phyloP scores from a whole-genome alignment of 2,888 invertebrate species.

The Xanthia icteritia region DNA sequence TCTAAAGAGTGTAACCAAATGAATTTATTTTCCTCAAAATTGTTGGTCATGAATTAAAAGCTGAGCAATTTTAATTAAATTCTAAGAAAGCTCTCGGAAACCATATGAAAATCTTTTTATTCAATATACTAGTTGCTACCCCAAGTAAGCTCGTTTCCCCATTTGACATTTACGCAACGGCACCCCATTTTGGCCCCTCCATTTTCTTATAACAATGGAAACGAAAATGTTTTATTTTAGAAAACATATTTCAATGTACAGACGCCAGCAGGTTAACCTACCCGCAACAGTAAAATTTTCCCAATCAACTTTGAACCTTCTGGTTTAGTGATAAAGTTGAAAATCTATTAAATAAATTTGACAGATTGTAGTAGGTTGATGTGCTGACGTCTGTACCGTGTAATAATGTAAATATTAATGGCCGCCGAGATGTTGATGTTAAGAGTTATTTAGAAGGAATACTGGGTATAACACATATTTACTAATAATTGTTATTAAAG shows the following conservation, averaged over 20 bases:
- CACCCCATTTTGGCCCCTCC: slow-evolving; percentile 32
- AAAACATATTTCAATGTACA: slow-evolving; percentile 42
- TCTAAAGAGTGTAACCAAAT: neutral
- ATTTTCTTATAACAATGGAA: slow-evolving; percentile 40
- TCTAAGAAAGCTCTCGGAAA: slow-evolving; percentile 1
- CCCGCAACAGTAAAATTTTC: too few species aligned
- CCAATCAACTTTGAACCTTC: too few species aligned
- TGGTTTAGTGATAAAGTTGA: too few species aligned
- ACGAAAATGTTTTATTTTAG: slow-evolving; percentile 38
- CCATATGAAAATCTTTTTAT: slow-evolving; percentile 29
- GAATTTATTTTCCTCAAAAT: neutral
- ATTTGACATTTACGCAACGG: slow-evolving; percentile 36
- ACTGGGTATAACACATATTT: neutral
- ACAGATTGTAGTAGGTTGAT: too few species aligned
- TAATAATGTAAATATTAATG: slow-evolving; percentile 1
- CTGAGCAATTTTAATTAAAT: slow-evolving; percentile 41
- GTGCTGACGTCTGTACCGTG: too few species aligned
- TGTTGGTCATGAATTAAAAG: slow-evolving; percentile 19
- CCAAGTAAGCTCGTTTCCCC: slow-evolving; percentile 26
- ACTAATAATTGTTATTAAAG: neutral
- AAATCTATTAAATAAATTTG: too few species aligned
- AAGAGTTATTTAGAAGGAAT: neutral
- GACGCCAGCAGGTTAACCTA: too few species aligned
- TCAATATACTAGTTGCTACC: slow-evolving; percentile 14
- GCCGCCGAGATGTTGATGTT: neutral